These are phyloP conservation scores for Sterrhoptilus dennistouni DNA, from an alignment of 2,113 vertebrate species.

Conservation along the genomic window DNA sequence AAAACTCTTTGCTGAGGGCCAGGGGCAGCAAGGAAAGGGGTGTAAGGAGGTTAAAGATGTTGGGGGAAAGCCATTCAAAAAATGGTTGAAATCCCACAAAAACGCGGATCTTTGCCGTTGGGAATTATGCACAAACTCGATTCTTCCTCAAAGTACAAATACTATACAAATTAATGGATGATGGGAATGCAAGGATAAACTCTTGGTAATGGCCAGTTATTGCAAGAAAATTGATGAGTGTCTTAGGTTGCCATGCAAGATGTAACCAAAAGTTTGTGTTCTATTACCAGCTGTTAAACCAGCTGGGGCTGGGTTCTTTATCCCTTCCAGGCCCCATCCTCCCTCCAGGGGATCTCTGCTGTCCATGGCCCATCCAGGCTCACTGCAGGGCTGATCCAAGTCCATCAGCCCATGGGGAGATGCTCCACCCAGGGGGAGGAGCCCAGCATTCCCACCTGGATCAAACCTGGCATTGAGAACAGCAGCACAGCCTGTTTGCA, in stretches of 20 bases:
- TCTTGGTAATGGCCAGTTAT: neutral
- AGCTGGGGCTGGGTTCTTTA: neutral
- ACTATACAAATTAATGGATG: neutral
- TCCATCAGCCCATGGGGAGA: too few relatives aligned
- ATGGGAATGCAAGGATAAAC: neutral
- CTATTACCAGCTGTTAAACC: neutral
- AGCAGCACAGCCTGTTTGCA: too few relatives aligned
- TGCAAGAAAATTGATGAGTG: neutral
- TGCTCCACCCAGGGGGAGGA: too few relatives aligned
- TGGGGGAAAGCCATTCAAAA: neutral
- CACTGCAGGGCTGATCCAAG: too few relatives aligned
- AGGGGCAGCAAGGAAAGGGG: neutral
- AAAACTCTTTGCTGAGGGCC: neutral
- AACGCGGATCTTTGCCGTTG: rapidly evolving
- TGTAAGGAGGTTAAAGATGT: rapidly evolving
- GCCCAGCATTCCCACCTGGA: too few relatives aligned
- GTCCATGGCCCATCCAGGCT: too few relatives aligned
- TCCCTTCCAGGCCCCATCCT: too few relatives aligned
- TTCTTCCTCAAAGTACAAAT: neutral
- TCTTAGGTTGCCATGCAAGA: neutral
- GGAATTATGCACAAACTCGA: neutral
- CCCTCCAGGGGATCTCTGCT: too few relatives aligned
- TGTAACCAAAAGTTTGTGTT: neutral
- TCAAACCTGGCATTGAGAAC: too few relatives aligned
- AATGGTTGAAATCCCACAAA: neutral